Conservation (phyloP, 2,888 invertebrate species). For the Limnephilus marmoratus region DNA sequence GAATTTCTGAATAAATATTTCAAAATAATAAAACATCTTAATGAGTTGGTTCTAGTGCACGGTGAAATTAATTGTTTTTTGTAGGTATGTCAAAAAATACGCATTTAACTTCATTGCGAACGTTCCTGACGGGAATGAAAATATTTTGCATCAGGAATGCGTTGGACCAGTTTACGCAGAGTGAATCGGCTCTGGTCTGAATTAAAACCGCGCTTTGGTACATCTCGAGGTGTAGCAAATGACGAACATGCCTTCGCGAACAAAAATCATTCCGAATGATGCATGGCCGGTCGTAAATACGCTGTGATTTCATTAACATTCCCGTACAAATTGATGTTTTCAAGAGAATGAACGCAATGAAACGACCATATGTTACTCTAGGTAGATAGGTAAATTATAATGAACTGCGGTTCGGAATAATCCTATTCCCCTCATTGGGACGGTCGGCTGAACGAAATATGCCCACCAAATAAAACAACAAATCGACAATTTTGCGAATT, state of each 20-base stretch:
- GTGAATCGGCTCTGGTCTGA: neutral
- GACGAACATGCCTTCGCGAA: slow-evolving; percentile 45
- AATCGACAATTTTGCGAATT: slow-evolving; percentile 14
- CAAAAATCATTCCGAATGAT: slow-evolving; percentile 60
- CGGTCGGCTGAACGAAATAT: slow-evolving; percentile 23
- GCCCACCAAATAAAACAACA: slow-evolving; percentile 33
- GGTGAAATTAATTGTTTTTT: neutral
- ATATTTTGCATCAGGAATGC: neutral
- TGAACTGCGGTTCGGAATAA: slow-evolving; percentile 32
- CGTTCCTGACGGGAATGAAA: too few species aligned
- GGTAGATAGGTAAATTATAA: slow-evolving; percentile 42
- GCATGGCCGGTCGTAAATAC: slow-evolving; percentile 58
- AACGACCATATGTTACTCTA: slow-evolving; percentile 44
- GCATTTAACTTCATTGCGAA: too few species aligned
- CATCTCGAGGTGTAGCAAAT: slow-evolving; percentile 35
- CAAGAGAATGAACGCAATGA: slow-evolving; percentile 44
- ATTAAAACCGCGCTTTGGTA: neutral
- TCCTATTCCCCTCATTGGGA: slow-evolving; percentile 25
- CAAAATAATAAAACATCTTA: too few species aligned
- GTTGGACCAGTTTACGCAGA: neutral
- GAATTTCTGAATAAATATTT: too few species aligned
- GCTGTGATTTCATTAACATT: slow-evolving; percentile 64
- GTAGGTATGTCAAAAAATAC: too few species aligned
- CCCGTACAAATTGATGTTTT: slow-evolving; percentile 53
- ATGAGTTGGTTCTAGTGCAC: too few species aligned